Percentiles rank a stretch among this genome's conserved stretches.
Conservation (phyloP, 2,888 invertebrate species). For the Unio delphinus region DNA sequence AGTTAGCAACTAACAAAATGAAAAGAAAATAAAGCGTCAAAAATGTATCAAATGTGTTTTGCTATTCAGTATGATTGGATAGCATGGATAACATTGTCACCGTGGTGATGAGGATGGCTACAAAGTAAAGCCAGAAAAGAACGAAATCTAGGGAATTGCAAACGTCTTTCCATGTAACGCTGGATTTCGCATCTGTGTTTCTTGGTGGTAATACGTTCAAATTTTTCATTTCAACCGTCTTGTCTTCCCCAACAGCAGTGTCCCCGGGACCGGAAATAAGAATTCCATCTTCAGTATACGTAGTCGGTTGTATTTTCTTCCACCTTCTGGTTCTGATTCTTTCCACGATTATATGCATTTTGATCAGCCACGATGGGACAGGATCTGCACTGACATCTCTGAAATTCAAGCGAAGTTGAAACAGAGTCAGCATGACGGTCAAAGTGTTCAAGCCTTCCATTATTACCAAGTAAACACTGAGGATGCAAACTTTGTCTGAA, state of each 20-base stretch:
- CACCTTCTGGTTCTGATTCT: background rate
- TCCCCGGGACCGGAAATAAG: too few species aligned
- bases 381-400: slow-evolving; percentile 11
- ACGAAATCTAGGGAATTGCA: slow-evolving; percentile 25
- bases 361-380: slow-evolving; percentile 10
- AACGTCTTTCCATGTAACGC: slow-evolving; percentile 23
- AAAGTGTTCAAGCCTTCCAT: slow-evolving; percentile 28
- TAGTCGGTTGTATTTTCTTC: too few species aligned
- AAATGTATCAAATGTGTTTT: too few species aligned
- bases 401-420: slow-evolving; percentile 26
- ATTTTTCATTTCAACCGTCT: slow-evolving; percentile 4
- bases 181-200: slow-evolving; percentile 3
- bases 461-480: slow-evolving; percentile 32
- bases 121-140: slow-evolving; percentile 26
- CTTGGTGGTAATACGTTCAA: slow-evolving; percentile 13
- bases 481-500: slow-evolving; percentile 26
- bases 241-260: too few species aligned
- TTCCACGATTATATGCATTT: slow-evolving; percentile 9
- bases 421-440: slow-evolving; percentile 25
- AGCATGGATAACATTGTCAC: too few species aligned
- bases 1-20: too few species aligned
- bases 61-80: too few species aligned
- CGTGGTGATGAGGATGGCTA: too few species aligned
- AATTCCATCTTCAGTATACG: too few species aligned
- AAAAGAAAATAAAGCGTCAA: too few species aligned